Evolutionary conservation across 2,888 invertebrate species (phyloP).

Genomic region (Pyrochroa serraticornis): DNA sequence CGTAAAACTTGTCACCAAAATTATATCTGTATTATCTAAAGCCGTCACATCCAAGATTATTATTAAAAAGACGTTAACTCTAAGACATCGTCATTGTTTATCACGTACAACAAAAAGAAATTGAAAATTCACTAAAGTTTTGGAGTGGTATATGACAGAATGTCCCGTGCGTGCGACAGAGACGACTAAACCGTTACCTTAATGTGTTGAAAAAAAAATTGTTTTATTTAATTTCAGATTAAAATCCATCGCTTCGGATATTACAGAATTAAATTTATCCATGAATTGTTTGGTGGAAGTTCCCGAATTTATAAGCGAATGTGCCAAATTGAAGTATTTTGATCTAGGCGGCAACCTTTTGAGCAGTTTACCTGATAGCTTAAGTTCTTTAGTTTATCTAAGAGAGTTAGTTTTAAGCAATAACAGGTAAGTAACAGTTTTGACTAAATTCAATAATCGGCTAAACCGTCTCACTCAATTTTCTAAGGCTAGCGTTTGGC

Average conservation of each 20-base stretch:
- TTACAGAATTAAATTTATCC: constrained; percentile 73
- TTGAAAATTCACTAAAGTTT: too few species aligned
- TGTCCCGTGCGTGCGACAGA: too few species aligned
- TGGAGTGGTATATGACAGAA: too few species aligned
- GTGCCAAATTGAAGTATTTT: constrained; percentile 69
- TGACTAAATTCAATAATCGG: neutral
- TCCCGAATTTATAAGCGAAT: constrained; percentile 69
- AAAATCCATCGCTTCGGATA: constrained; percentile 58
- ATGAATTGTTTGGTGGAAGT: constrained; percentile 71
- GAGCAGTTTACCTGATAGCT: constrained; percentile 66
- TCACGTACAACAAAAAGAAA: too few species aligned
- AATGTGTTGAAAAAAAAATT: neutral
- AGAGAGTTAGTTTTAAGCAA: constrained; percentile 81
- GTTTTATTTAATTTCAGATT: constrained; percentile 56
- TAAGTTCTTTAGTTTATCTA: constrained; percentile 68
- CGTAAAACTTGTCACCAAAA: too few species aligned
- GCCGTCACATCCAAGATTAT: too few species aligned
- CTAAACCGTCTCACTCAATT: neutral
- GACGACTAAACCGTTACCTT: too few species aligned
- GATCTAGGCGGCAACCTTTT: constrained; percentile 80
- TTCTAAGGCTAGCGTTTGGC: too few species aligned
- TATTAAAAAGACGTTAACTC: too few species aligned
- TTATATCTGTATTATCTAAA: too few species aligned
- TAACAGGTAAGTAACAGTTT: constrained; percentile 69
- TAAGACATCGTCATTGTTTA: too few species aligned